Percentiles rank a stretch among this genome's conserved stretches.
phyloP scores from a whole-genome alignment of 1,140 invertebrate species.

The Druon quercuslanigerum region DNA sequence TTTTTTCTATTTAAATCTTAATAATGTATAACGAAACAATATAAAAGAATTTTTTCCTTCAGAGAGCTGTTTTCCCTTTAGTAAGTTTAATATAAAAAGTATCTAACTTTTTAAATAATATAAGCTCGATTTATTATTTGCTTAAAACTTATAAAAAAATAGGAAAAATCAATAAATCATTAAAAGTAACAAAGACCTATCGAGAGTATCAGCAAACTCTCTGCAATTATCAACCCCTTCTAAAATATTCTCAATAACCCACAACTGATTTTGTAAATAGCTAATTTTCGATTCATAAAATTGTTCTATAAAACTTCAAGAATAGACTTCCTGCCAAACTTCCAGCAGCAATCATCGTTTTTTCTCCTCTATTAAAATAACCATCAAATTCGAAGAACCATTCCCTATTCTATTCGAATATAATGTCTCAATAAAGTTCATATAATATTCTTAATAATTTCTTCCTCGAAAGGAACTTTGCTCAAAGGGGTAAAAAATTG shows the following conservation, averaged over 20 bases:
- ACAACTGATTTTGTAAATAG: neutral
- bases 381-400: neutral
- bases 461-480: neutral
- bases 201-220: neutral
- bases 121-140: no score
- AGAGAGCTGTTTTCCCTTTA: no score
- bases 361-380: neutral
- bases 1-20: no score
- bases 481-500: neutral
- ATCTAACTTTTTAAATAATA: no score
- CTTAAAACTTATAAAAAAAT: neutral
- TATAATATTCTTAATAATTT: constrained; percentile 2
- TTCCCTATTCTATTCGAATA: neutral
- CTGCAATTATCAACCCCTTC: neutral
- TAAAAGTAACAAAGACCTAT: neutral
- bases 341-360: neutral
- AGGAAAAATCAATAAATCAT: neutral
- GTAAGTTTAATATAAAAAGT: no score
- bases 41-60: no score
- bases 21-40: no score
- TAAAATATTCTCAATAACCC: neutral
- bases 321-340: neutral
- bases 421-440: neutral
- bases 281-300: constrained; percentile 9
- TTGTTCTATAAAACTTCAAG: neutral